Conservation (phyloP, 1,140 invertebrate species). For the Ctenoplectra terminalis region DNA sequence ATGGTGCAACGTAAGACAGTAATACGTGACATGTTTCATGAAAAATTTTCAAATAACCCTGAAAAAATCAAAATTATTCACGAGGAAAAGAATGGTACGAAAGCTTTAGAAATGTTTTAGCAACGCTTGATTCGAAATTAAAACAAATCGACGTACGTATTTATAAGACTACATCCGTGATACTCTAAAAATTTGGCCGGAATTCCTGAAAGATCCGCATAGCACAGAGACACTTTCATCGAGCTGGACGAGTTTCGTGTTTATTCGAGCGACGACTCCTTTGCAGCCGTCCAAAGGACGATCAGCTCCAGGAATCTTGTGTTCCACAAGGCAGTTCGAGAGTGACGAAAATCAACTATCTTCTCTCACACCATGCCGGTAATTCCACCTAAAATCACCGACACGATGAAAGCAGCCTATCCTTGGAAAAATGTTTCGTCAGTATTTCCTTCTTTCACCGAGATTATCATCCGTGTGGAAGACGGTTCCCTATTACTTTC, state of each 20-base stretch:
- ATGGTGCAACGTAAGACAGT: too few species aligned
- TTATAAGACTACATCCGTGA: too few species aligned
- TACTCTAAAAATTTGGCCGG: too few species aligned
- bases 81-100: too few species aligned
- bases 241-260: too few species aligned
- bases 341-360: slow-evolving; percentile 25
- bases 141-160: too few species aligned
- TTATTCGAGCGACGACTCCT: neutral
- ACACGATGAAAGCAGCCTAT: slow-evolving; percentile 9
- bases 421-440: slow-evolving; percentile 14
- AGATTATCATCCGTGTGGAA: slow-evolving; percentile 19
- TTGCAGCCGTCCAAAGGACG: neutral
- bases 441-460: slow-evolving; percentile 1
- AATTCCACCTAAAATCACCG: slow-evolving; percentile 20
- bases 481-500: neutral
- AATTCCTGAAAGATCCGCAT: too few species aligned
- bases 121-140: too few species aligned
- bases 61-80: too few species aligned
- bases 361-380: neutral
- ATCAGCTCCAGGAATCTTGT: neutral
- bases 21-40: too few species aligned
- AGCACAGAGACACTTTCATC: neutral
- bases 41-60: too few species aligned
- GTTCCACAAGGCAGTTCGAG: neutral
- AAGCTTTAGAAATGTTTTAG: too few species aligned